Evolutionary conservation across 1,140 invertebrate species (phyloP), one percentile per base, ranked within the genome.

Genomic region (Macrobrachium rosenbergii): DNA sequence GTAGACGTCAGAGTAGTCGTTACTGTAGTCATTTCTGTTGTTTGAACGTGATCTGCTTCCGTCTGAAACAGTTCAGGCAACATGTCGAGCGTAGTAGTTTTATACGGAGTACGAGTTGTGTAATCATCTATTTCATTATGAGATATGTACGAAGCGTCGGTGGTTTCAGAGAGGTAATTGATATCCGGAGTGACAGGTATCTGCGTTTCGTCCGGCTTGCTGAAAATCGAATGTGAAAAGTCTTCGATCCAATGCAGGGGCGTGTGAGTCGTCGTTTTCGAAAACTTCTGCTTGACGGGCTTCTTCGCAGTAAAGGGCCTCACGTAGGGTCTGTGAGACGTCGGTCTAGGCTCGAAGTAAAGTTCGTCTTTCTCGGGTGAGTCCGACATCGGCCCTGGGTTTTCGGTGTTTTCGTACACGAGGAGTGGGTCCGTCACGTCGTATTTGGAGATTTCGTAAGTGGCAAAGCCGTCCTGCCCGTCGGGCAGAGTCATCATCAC

Each of bases 401-500:
- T 75, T 23, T 45, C 60, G 21, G 45, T 59, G n/a, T 37, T 52
- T 2, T 45, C 43, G 37, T 60, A 62, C 37, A 67, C 63, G 23
- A 73, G 19, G 11, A 19, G 19, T 2, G 52, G 19, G n/a, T 87
- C 84, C 7, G 84, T 87, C 10, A 87, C 78, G 37, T 87, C 84
- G 16, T 60, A 76, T 8, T 28, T 73, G 19, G 23, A 12, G 14
- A 75, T 21, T 28, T 75, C 23, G 3, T 75, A 59, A 5, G 84
- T 87, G 59, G 69, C 52, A 17, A 87, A 62, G 0, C 78, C 84
- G 11, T 87, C 84, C 10, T 21, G 77, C n/a, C 64, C 78, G n/a
- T 87, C 84, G 0, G 84, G 78, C 0, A 87, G 16, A 7, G 84
- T 87, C 84, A 87, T 87, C 19, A 75, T 0, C 14, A 77, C 69